Conservation (phyloP, 2,888 invertebrate species). For the Tetragonisca angustula region DNA sequence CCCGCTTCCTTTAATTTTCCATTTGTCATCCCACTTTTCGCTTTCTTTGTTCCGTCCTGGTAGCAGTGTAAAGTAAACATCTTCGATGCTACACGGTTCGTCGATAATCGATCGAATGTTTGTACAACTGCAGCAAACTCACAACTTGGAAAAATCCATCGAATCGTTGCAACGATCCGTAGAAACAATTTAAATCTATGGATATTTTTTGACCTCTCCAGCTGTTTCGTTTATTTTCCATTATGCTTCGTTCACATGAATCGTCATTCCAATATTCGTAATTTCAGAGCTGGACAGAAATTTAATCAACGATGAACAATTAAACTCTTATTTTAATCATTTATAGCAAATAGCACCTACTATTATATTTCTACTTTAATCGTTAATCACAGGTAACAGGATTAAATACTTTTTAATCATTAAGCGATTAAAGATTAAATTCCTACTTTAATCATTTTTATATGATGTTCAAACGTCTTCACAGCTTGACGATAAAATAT, state of each 20-base stretch:
- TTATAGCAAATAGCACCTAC: too few species aligned
- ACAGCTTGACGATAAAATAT: too few species aligned
- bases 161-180: neutral
- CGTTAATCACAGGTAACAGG: too few species aligned
- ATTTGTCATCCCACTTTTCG: conserved; percentile 24
- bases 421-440: too few species aligned
- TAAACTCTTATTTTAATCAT: too few species aligned
- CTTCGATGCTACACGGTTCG: conserved; percentile 10
- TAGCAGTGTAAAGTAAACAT: conserved; percentile 26
- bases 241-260: neutral
- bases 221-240: neutral
- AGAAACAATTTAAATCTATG: neutral
- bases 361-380: too few species aligned
- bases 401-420: too few species aligned
- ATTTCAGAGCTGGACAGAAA: too few species aligned
- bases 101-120: conserved; percentile 23
- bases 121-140: conserved; percentile 16
- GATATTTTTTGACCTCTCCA: neutral
- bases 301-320: too few species aligned
- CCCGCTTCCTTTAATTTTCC: conserved; percentile 19
- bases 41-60: conserved; percentile 24
- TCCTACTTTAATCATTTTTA: too few species aligned
- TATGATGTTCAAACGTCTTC: too few species aligned
- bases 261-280: neutral
- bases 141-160: neutral